Conservation (phyloP, 2,113 vertebrate species). For the Bos indicus region DNA sequence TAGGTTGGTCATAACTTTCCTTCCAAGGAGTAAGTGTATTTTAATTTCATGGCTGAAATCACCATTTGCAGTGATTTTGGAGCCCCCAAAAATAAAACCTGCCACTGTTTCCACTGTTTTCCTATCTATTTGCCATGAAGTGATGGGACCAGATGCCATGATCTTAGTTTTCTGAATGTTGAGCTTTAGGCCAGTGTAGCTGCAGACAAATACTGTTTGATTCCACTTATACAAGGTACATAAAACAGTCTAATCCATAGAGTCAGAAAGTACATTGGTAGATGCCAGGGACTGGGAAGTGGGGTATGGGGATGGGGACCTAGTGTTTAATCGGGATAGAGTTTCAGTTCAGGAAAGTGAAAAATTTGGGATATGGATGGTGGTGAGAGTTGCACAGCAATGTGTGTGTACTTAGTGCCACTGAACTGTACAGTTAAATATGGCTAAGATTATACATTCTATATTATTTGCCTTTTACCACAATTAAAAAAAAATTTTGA, state of each 20-base stretch:
- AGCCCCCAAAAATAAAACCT: no score
- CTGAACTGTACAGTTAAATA: background rate
- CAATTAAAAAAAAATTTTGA: background rate
- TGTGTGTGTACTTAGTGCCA: no score
- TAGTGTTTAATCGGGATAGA: background rate
- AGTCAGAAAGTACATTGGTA: background rate
- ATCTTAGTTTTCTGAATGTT: no score
- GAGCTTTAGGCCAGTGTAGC: background rate
- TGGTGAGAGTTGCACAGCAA: background rate
- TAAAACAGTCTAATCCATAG: background rate
- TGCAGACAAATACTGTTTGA: background rate
- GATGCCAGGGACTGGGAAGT: background rate
- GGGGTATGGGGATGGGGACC: background rate
- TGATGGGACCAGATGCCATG: no score
- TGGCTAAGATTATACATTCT: background rate
- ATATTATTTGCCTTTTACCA: background rate
- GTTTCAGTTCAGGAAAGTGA: background rate
- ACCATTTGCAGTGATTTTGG: no score
- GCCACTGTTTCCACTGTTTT: no score
- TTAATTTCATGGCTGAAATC: no score
- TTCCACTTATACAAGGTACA: background rate
- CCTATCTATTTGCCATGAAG: no score
- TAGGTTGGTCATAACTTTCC: no score
- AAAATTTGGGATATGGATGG: background rate
- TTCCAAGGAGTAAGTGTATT: no score